These are phyloP conservation scores for Engraulis encrasicolus DNA, from an alignment of 2,113 vertebrate species.

Conservation along the genomic window DNA sequence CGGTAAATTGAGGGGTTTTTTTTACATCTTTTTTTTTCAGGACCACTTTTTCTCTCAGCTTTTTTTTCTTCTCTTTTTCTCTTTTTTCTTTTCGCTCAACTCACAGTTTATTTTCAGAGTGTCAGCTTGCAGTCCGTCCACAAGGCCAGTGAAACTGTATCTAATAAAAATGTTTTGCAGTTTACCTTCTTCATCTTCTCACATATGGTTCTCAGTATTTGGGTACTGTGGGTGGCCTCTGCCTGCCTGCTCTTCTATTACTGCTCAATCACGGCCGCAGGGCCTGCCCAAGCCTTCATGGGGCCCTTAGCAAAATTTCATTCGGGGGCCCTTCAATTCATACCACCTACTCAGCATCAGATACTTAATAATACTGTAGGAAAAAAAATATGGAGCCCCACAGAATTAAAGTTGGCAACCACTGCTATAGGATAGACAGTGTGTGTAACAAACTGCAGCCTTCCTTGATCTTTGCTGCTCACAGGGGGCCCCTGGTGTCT, in stretches of 20 bases:
- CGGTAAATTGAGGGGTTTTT: constrained; percentile 55
- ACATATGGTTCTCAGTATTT: constrained; percentile 77
- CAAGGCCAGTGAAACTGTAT: constrained; percentile 76
- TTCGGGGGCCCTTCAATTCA: no score
- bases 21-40: constrained; percentile 45
- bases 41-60: neutral
- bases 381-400: no score
- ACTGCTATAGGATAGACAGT: no score
- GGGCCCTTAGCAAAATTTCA: no score
- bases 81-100: constrained; percentile 46
- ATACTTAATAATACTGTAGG: no score
- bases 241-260: constrained; percentile 70
- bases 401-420: no score
- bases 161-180: constrained; percentile 82
- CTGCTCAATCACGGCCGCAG: constrained; percentile 76
- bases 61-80: no score
- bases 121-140: constrained; percentile 76
- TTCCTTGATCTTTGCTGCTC: no score
- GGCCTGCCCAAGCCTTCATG: no score
- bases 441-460: no score
- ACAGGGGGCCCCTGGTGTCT: no score
- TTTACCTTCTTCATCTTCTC: constrained; percentile 79
- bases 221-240: constrained; percentile 74
- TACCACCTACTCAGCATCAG: no score
- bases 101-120: constrained; percentile 75